Evolutionary conservation across 2,797 vertebrate genomes (phyloP), one percentile per base, ranked within the genome.

Genomic region (Clarias fuscus): DNA sequence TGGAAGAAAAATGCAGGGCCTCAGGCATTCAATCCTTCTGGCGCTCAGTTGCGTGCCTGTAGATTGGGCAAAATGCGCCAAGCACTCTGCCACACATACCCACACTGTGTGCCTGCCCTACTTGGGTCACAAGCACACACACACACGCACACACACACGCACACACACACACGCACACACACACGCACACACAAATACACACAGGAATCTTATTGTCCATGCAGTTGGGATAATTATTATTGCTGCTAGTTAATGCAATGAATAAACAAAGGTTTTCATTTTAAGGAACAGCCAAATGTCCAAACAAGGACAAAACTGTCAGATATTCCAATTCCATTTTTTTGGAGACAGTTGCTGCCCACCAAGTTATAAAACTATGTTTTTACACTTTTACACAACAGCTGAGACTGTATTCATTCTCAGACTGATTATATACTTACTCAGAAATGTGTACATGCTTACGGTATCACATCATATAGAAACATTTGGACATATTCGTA

Each of bases 1-100:
- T 91, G 91, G 87, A 88, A 90, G 73, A 86, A 70, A 84, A 84
- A 71, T 80, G 86, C 76, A 83, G 76, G 88, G 84, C 85, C 87
- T 83, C 43, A 72, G 87, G 91, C 82, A 91, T 92, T 91, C 88
- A 91, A 91, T 91, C 89, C 89, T 85, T 89, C 79, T 78, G 89
- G 88, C 78, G 70, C 78, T 84, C 73, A 88, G 58, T 84, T 88
- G 86, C 84, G 65, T 89, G 87, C 81, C 67, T 84, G 81, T 67
- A 64, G 72, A 84, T 48, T 53, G 64, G 76, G 80, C 79, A 83
- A 85, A 77, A 86, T 78, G 17, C 62, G 18, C 72, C 17, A 30
- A 53, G 84, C 82, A 73, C 62, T 62, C 1, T 48, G 67, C 58
- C 43, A 76, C 82, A 67, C 73, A 80, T 62, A 13, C 30, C 53